Conservation (phyloP, 2,797 vertebrate genomes). For the Sitta carolinensis region DNA sequence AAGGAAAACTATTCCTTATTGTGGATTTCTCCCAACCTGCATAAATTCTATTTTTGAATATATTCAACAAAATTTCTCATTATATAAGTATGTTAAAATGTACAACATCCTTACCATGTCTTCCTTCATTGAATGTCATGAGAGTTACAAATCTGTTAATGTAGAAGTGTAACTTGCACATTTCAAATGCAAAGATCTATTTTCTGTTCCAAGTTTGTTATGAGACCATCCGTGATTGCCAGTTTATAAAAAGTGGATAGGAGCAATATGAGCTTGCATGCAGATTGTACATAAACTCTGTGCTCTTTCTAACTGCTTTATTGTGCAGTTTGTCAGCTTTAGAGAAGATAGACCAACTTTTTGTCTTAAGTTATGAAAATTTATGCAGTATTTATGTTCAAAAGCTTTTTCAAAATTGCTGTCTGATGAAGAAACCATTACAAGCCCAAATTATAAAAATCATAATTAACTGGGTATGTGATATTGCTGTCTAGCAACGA, state of each 20-base stretch:
- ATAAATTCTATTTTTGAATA: conserved; percentile 29
- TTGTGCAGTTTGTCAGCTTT: conserved; percentile 38
- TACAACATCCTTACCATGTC: conserved; percentile 29
- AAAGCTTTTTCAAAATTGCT: conserved; percentile 41
- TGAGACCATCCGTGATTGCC: conserved; percentile 46
- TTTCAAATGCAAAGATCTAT: conserved; percentile 47
- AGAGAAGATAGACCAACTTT: conserved; percentile 4
- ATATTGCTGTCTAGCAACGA: background rate
- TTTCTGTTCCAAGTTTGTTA: conserved; percentile 59
- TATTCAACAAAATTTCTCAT: conserved; percentile 32
- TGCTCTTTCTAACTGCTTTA: conserved; percentile 8
- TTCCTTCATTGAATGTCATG: conserved; percentile 48
- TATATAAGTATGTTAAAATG: conserved; percentile 63
- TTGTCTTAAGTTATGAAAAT: conserved; percentile 60
- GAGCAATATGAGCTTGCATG: conserved; percentile 5
- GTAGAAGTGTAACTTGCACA: conserved; percentile 52
- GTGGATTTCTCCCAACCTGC: conserved; percentile 25
- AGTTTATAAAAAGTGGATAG: conserved; percentile 32
- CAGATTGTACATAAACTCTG: conserved; percentile 19
- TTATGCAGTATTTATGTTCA: conserved; percentile 62
- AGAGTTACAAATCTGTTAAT: conserved; percentile 55
- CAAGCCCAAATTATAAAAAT: conserved; percentile 44
- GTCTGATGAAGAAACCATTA: conserved; percentile 57
- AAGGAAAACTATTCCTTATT: conserved; percentile 1
- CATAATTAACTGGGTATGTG: conserved; percentile 45